These are phyloP conservation scores for Rhimphoctona megacephalus DNA, from an alignment of 2,888 invertebrate genomes.

Conservation along the genomic window DNA sequence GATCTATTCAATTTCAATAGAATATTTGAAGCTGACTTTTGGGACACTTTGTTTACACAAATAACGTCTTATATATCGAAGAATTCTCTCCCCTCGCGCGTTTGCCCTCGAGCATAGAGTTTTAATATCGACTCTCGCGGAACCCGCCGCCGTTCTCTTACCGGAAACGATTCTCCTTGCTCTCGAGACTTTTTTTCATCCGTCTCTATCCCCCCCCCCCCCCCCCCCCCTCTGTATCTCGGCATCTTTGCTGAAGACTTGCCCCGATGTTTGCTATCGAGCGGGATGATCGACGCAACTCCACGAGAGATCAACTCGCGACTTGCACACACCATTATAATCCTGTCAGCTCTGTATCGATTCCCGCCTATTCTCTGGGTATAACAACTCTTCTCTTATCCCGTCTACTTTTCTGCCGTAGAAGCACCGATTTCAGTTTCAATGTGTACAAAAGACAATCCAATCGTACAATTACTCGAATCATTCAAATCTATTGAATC, in stretches of 20 bases:
- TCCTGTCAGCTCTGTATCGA: slow-evolving; percentile 9
- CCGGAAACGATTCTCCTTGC: slow-evolving; percentile 58
- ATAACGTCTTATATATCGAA: neutral
- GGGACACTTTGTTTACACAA: neutral
- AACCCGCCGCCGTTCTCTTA: slow-evolving; percentile 42
- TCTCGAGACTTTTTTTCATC: slow-evolving; percentile 40
- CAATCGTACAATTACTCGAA: too few species aligned
- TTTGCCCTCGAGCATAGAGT: slow-evolving; percentile 7
- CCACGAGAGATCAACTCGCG: slow-evolving; percentile 46
- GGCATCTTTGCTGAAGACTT: neutral
- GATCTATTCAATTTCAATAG: too few species aligned
- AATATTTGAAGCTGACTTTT: neutral
- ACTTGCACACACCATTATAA: slow-evolving; percentile 45
- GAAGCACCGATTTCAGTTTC: neutral
- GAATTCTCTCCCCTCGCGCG: slow-evolving; percentile 30
- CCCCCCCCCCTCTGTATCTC: neutral
- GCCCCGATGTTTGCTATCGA: slow-evolving; percentile 46
- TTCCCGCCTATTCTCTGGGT: slow-evolving; percentile 16
- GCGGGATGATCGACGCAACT: slow-evolving; percentile 41
- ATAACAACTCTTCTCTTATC: neutral
- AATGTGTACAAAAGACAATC: neutral
- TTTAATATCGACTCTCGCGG: slow-evolving; percentile 52
- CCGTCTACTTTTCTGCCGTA: neutral
- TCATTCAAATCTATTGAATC: too few species aligned
- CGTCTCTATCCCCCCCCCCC: neutral